Evolutionary conservation across 2,113 vertebrate genomes (phyloP).

Genomic region (Perca flavescens): DNA sequence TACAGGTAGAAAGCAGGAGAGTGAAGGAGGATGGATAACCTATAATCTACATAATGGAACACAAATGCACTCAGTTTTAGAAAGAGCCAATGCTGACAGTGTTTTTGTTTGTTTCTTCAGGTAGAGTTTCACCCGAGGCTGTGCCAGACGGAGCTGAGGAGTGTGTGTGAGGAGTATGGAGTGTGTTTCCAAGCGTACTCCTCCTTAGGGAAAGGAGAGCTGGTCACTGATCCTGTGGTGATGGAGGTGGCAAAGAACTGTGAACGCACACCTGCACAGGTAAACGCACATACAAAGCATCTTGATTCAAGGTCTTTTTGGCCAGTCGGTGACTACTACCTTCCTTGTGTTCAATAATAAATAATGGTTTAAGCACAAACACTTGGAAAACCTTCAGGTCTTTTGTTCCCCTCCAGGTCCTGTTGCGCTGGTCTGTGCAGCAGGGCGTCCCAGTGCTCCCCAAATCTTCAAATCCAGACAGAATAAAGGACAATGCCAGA

Average conservation of each 20-base stretch:
- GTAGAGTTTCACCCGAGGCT: conserved; percentile 88
- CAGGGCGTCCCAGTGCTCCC: conserved; percentile 86
- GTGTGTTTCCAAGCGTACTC: conserved; percentile 89
- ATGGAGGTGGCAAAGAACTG: conserved; percentile 74
- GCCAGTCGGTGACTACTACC: no score
- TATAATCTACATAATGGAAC: not conserved
- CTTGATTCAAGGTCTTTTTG: not conserved
- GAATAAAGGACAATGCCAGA: conserved; percentile 78
- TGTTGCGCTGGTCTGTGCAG: conserved; percentile 87
- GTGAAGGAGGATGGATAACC: not conserved
- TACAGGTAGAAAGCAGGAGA: conserved; percentile 62
- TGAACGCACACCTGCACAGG: conserved; percentile 82
- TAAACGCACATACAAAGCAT: conserved; percentile 36
- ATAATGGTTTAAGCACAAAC: not conserved
- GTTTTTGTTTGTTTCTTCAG: conserved; percentile 62
- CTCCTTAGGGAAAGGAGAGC: conserved; percentile 84
- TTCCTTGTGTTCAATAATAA: no score
- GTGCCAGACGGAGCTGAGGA: conserved; percentile 80
- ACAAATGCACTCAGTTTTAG: not conserved
- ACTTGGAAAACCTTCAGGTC: not conserved
- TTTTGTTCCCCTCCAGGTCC: conserved; percentile 56
- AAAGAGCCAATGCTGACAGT: not conserved
- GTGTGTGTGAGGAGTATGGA: conserved; percentile 76
- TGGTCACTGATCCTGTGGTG: conserved; percentile 79
- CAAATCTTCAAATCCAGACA: conserved; percentile 81